A percentile compares a stretch with the other conserved stretches of the same genome.
These are phyloP conservation scores for Antigone vipio DNA, from an alignment of 2,113 vertebrate genomes.

Conservation along the genomic window DNA sequence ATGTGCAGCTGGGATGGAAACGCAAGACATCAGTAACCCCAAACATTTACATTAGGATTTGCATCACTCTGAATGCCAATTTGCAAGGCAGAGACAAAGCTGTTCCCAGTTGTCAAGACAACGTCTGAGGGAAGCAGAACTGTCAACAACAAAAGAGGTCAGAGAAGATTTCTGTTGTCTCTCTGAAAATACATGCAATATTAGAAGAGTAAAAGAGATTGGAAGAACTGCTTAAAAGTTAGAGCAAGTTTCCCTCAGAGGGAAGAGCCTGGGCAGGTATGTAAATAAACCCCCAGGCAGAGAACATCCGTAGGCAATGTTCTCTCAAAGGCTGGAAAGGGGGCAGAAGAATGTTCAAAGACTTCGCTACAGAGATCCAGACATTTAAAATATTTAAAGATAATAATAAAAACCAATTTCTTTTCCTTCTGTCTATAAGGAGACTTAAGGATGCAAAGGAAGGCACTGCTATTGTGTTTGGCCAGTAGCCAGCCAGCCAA, in stretches of 20 bases:
- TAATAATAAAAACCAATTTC: not conserved
- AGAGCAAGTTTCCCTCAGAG: not conserved
- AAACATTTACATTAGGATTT: conserved; percentile 5
- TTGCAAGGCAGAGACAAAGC: not conserved
- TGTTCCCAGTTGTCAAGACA: not conserved
- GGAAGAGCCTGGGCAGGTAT: not conserved
- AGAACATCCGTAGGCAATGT: not conserved
- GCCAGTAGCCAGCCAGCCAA: not conserved
- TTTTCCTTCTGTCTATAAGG: not conserved
- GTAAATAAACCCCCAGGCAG: not conserved
- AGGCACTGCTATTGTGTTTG: conserved; percentile 21
- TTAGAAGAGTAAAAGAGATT: not conserved
- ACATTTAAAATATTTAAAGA: not conserved
- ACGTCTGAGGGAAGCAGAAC: not conserved
- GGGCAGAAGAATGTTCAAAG: not conserved
- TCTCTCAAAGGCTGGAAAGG: not conserved
- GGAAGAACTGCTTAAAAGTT: not conserved
- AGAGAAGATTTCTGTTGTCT: not conserved
- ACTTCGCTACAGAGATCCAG: not conserved
- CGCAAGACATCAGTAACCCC: not conserved
- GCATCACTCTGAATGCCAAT: not conserved
- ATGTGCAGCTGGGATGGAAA: not conserved
- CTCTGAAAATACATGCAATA: not conserved
- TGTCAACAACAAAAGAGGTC: not conserved
- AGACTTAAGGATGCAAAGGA: not conserved